phyloP scores from a whole-genome alignment of 1,140 invertebrate species.

The Sinella curviseta region DNA sequence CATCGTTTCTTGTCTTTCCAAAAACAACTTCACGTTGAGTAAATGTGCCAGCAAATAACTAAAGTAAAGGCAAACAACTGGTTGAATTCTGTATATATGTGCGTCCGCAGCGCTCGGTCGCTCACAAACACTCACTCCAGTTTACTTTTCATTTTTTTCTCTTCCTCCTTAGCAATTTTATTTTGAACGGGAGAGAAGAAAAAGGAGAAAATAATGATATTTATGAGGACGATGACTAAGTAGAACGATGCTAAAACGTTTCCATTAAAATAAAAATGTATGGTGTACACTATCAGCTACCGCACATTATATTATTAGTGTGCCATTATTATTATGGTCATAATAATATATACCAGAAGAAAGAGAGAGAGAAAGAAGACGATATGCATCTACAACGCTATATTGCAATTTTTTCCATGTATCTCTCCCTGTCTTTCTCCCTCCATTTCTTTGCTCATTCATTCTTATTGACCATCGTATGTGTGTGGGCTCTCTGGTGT shows the following conservation, averaged over 20 bases:
- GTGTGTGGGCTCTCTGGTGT: too few relatives aligned
- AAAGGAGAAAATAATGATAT: not conserved
- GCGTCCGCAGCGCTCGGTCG: too few relatives aligned
- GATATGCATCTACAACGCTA: too few relatives aligned
- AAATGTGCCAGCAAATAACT: not conserved
- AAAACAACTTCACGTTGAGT: not conserved
- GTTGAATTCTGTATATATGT: too few relatives aligned
- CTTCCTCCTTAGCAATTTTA: not conserved
- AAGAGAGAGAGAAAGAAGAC: not conserved
- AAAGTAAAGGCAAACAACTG: not conserved
- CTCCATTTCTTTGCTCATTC: too few relatives aligned
- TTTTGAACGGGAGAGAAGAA: not conserved
- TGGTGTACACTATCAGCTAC: not conserved
- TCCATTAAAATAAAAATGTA: not conserved
- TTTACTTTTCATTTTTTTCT: slow-evolving; percentile 5
- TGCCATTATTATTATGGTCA: not conserved
- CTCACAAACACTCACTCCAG: not conserved
- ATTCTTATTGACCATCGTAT: too few relatives aligned
- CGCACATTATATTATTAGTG: not conserved
- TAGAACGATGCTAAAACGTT: not conserved
- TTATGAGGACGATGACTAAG: not conserved
- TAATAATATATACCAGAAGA: too few relatives aligned
- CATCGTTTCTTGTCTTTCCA: too few relatives aligned
- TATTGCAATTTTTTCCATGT: too few relatives aligned
- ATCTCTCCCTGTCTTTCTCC: too few relatives aligned